Evolutionary conservation across 2,888 invertebrate genomes (phyloP), one percentile per base, ranked within the genome.

Genomic region (Meiosimyza decipiens): DNA sequence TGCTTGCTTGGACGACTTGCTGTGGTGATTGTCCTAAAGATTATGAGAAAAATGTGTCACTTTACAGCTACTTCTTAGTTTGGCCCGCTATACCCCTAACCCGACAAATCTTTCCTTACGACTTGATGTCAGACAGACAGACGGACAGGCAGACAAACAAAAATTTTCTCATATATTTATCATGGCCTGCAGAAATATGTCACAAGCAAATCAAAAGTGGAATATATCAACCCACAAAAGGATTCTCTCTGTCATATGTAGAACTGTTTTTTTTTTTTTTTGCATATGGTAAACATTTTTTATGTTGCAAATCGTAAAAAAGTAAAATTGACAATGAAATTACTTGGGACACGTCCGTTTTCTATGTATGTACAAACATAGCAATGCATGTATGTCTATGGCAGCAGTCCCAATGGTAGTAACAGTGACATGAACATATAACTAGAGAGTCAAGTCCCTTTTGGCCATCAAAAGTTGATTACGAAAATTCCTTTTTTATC

Each of bases 401-500:
- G 22, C 64, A 64, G 51, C 50, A 28, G 7, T 28, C 28, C 28
- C 28, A 28, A 28, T 28, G 4, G 28, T 18, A 50, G 50, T 18
- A 18, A 50, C 13, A 22, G 4, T 33, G 12, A 15, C 15, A 22
- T 18, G 16, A 22, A 22, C 59, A 28, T 40, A 3, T 28, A 33
- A 16, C 60, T 40, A 33, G 33, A 9, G 40, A 40, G 49, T 50
- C 18, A 15, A 64, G 64, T 64, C 64, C 64, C 64, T 64, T 64
- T 50, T 51, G 64, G 51, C 51, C 51, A 51, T 64, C 51, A 64
- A 64, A 64, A 51, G 52, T 64, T 64, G 64, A 64, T 64, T 64
- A 64, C 51, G 64, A 64, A 64, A 64, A 64, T 64, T 64, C 64
- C 51, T 64, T 64, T 64, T 64, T 64, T 50, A 64, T 64, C 51